Conservation (phyloP, 2,888 invertebrate genomes). For the Rhabditoides inermis region DNA sequence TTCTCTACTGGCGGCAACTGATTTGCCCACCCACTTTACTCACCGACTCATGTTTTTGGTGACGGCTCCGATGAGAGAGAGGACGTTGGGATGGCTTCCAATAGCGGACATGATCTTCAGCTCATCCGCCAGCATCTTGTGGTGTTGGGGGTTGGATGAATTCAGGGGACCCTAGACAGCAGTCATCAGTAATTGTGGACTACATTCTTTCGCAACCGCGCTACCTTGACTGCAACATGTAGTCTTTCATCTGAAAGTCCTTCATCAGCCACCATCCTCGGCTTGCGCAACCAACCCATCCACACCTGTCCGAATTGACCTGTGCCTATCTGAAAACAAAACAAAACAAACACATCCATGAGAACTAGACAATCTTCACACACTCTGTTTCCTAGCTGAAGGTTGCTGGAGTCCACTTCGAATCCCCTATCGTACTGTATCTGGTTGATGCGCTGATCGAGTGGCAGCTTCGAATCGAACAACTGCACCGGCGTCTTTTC, state of each 20-base stretch:
- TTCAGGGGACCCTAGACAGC: too few relatives aligned
- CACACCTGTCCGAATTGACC: constrained; percentile 28
- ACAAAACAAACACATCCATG: neutral
- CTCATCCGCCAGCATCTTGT: too few relatives aligned
- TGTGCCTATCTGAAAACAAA: constrained; percentile 15
- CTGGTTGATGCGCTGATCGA: constrained; percentile 19
- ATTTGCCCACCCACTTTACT: too few relatives aligned
- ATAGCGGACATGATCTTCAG: too few relatives aligned
- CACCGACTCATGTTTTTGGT: too few relatives aligned
- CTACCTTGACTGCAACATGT: constrained; percentile 28
- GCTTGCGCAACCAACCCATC: constrained; percentile 16
- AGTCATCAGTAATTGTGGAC: too few relatives aligned
- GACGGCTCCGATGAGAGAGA: too few relatives aligned
- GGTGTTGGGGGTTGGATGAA: constrained; percentile 13
- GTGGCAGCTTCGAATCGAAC: constrained; percentile 12
- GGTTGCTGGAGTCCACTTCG: constrained; percentile 14
- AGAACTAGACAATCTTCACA: neutral
- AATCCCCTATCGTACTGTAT: constrained; percentile 15
- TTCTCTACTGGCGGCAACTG: too few relatives aligned
- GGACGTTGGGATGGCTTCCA: too few relatives aligned
- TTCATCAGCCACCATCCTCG: constrained; percentile 12
- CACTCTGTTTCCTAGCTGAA: constrained; percentile 11
- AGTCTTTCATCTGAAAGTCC: constrained; percentile 13
- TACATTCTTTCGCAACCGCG: too few relatives aligned
- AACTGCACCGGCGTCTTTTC: constrained; percentile 10